These are phyloP conservation scores for Euglossa dilemma DNA, from an alignment of 1,140 invertebrate genomes.

Conservation along the genomic window DNA sequence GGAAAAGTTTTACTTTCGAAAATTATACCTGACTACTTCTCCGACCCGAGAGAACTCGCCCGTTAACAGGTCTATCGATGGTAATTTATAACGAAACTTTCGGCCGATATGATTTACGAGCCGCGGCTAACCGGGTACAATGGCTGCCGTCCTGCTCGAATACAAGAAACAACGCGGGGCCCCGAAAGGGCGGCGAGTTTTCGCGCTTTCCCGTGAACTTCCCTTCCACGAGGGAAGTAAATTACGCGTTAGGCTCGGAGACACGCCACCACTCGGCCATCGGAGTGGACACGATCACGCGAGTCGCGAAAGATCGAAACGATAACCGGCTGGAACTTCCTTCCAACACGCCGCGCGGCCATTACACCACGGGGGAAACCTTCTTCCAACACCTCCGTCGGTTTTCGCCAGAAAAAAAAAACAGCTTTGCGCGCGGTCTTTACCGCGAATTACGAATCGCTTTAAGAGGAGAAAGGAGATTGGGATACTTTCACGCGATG, in stretches of 20 bases:
- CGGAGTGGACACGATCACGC: slow-evolving; percentile 23
- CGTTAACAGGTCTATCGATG: neutral
- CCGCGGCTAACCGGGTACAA: too few species aligned
- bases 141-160: too few species aligned
- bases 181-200: neutral
- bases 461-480: slow-evolving; percentile 38
- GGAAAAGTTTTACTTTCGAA: too few species aligned
- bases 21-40: too few species aligned
- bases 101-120: slow-evolving; percentile 1
- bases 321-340: neutral
- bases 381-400: slow-evolving; percentile 9
- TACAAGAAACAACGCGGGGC: neutral
- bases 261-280: neutral
- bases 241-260: slow-evolving; percentile 31
- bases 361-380: neutral
- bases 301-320: slow-evolving; percentile 9
- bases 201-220: slow-evolving; percentile 36
- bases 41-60: too few species aligned
- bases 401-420: neutral
- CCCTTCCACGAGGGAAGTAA: slow-evolving; percentile 7
- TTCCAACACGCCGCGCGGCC: neutral
- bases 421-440: neutral
- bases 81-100: neutral
- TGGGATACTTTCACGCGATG: slow-evolving; percentile 40
- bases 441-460: neutral